Base-by-base conservation (phyloP, 2,888 invertebrate genomes). In the Carpatolechia fugitivella region DNA sequence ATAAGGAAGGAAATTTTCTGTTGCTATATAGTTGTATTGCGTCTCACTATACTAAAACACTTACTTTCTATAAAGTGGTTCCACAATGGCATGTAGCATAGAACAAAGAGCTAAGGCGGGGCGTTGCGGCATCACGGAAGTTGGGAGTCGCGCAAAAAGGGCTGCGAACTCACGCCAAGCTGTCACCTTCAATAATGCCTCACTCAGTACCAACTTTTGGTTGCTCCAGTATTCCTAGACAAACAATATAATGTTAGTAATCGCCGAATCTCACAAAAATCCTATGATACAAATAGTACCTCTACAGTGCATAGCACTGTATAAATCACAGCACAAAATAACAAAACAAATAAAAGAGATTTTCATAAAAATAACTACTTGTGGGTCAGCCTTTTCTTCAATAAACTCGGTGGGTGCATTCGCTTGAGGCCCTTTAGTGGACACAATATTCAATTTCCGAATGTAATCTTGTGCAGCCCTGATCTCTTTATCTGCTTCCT, bases 161-260 rank as follows among this genome's bases (percentile, higher is more conserved):
- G 92, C 91, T 59, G 94, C 92, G 2, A 97, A 97, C 71, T 95
- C 95, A 14, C 93, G 92, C 99, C 99, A 99, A 67, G 97, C 97
- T 1, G 97, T 98, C 62, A 98, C 93, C 61, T 93, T 93, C 7
- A 99, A 79, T 48, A 99, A 85, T 0, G 98, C 97, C 78, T 98
- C 97, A 69, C 97, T 95, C 20, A 99, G 91, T 24, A 98, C 97
- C 68, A 98, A 93, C 85, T 99, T 99, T 83, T 99, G 99, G 89
- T 99, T 99, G 51, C 82, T 88, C 74, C 91, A 86, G 67, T 92
- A 90, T 55, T 90, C 90, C 89, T 90, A 54, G 3, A 52, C 11
- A 41, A 7, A 41, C 10, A 18, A 20, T 20, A 41, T 8, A 16
- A 1, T 1, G 14, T 16, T 38, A n/a, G n/a, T n/a, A n/a, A n/a